Base-by-base conservation (phyloP, 2,113 vertebrate species). In the Verasper variegatus region DNA sequence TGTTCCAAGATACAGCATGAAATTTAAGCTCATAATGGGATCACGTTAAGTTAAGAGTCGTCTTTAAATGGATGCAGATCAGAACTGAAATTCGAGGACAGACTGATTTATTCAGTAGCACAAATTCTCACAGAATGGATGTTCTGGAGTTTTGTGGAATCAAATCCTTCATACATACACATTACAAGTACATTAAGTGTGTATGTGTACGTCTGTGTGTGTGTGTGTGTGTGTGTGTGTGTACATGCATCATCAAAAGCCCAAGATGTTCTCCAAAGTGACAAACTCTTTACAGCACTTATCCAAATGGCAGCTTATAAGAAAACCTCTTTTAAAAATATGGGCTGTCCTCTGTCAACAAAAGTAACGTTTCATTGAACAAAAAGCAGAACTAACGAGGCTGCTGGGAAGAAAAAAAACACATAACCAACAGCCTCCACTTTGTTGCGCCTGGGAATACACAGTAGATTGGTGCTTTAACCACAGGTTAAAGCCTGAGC, bases 271-370 rank as follows among this genome's bases (percentile, higher is more conserved):
- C 80, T 62, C 59, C 26, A 6, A 67, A 55, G 65, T 14, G 26
- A 64, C 55, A 47, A 55, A 68, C 45, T 40, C 27, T 65, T 67
- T 63, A 1, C 7, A 83, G 79, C 40, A 45, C 23, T 73, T 42
- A 23, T 51, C 74, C 72, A 55, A 80, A 86, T 54, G 35, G 55
- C 54, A 20, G 56, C 63, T 67, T 68, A 78, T 27, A 64, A 82
- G 23, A 77, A 73, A 77, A 37, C 52, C 72, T 73, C 68, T 65
- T 79, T 42, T 40, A 62, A 83, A 83, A 79, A 82, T 14, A 68
- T 42, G 11, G 45, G 47, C 76, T 7, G 17, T 70, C 57, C 62
- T 86, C 65, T 40, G 37, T 75, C 45, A 23, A 82, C 68, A 82
- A 65, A 81, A 71, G 49, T 55, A 60, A 76, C 40, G 77, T 67